Percentiles rank a stretch among this genome's conserved stretches.
Evolutionary conservation across 2,113 vertebrate species (phyloP).

Genomic region (Microtus pennsylvanicus): DNA sequence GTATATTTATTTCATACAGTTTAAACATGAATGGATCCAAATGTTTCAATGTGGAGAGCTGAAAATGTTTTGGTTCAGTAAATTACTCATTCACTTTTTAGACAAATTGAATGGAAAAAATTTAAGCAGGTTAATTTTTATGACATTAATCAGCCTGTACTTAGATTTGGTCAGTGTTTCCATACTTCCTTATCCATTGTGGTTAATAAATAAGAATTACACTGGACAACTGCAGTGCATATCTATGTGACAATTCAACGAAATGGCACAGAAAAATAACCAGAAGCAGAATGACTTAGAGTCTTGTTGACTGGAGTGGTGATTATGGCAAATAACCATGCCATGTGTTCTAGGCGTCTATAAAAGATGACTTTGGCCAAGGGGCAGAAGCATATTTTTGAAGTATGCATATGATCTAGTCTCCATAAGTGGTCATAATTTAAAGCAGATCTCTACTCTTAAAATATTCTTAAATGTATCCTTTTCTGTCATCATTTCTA

Average conservation of each 20-base stretch:
- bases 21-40: not conserved
- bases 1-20: not conserved
- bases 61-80: not conserved
- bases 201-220: not conserved
- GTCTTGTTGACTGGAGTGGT: not conserved
- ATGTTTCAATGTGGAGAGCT: not conserved
- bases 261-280: not conserved
- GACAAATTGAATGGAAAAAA: not conserved
- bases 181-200: not conserved
- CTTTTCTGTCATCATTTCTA: not conserved
- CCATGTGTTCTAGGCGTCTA: too few species aligned
- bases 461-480: not conserved
- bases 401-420: too few species aligned
- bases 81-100: not conserved
- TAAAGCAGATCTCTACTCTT: not conserved
- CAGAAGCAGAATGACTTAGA: not conserved
- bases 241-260: not conserved
- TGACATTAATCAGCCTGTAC: not conserved
- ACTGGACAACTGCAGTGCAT: not conserved
- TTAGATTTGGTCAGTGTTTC: not conserved
- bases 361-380: not conserved
- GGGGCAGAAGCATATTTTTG: not conserved
- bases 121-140: not conserved
- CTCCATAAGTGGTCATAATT: not conserved
- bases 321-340: not conserved